Evolutionary conservation across 2,113 vertebrate species (phyloP).

Genomic region (Cephalopterus ornatus): DNA sequence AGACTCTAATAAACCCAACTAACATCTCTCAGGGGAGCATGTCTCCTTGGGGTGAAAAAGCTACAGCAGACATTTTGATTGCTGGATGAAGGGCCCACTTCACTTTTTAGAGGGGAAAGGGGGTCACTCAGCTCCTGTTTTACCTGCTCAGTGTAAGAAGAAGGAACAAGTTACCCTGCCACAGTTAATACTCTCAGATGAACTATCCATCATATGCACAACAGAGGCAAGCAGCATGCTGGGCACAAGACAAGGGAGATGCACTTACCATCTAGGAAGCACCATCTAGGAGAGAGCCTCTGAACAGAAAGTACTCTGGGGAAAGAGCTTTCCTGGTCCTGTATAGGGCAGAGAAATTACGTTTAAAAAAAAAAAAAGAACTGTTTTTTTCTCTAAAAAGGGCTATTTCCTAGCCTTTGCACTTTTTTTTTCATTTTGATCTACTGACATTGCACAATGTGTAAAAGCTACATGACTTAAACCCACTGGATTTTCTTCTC

Average conservation of each 20-base stretch:
- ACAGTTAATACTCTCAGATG: too few relatives aligned
- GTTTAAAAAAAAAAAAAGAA: background rate
- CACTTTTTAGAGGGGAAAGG: background rate
- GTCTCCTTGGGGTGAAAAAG: background rate
- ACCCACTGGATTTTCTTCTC: background rate
- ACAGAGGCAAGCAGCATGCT: background rate
- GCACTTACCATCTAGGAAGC: conserved; percentile 96
- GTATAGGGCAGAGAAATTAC: background rate
- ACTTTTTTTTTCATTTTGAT: background rate
- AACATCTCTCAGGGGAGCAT: background rate
- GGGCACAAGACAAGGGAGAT: background rate
- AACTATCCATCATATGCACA: background rate
- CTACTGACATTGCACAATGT: background rate
- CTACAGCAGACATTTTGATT: background rate
- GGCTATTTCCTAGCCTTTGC: background rate
- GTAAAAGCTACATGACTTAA: background rate
- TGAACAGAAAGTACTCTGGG: conserved; percentile 84
- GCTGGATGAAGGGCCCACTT: background rate
- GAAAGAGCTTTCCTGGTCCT: conserved; percentile 85
- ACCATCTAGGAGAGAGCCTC: conserved; percentile 93
- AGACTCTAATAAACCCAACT: background rate
- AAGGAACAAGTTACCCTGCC: background rate
- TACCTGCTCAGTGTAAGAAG: background rate
- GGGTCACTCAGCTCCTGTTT: background rate
- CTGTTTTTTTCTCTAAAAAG: background rate